phyloP scores from a whole-genome alignment of 1,140 invertebrate genomes.

The Mercenaria mercenaria region DNA sequence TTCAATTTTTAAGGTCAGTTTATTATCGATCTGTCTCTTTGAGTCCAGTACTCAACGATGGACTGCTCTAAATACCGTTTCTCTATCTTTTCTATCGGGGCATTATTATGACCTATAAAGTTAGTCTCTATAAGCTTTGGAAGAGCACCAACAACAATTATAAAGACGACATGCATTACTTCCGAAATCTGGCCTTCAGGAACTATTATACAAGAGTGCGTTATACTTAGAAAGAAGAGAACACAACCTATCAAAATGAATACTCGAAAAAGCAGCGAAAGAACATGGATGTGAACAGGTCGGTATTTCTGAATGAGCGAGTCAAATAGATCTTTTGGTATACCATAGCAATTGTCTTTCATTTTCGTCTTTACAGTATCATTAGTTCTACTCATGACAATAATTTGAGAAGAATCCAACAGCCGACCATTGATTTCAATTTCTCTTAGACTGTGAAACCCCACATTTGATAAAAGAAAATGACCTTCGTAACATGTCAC shows the following conservation, averaged over 20 bases:
- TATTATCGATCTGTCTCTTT: no score
- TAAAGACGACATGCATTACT: slow-evolving; percentile 29
- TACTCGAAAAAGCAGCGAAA: neutral
- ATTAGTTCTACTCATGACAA: neutral
- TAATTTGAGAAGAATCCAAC: neutral
- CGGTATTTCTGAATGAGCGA: slow-evolving; percentile 6
- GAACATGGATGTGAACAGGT: slow-evolving; percentile 27
- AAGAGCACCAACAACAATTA: slow-evolving; percentile 3
- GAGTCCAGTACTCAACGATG: slow-evolving; percentile 20
- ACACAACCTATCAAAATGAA: neutral
- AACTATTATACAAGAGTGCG: neutral
- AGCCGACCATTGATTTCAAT: neutral
- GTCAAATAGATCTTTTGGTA: slow-evolving; percentile 42
- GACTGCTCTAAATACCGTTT: neutral
- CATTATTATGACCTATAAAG: neutral
- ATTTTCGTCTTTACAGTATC: neutral
- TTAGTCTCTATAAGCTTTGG: neutral
- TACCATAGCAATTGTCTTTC: neutral
- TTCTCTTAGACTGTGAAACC: neutral
- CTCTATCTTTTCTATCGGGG: neutral
- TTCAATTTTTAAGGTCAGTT: no score
- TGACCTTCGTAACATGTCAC: neutral
- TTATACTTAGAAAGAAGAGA: neutral
- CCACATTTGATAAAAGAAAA: neutral
- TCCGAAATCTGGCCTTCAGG: neutral